A percentile compares a stretch with the other conserved stretches of the same genome.
These are phyloP conservation scores for Eriocheir sinensis DNA, from an alignment of 1,140 invertebrate genomes.

Conservation along the genomic window DNA sequence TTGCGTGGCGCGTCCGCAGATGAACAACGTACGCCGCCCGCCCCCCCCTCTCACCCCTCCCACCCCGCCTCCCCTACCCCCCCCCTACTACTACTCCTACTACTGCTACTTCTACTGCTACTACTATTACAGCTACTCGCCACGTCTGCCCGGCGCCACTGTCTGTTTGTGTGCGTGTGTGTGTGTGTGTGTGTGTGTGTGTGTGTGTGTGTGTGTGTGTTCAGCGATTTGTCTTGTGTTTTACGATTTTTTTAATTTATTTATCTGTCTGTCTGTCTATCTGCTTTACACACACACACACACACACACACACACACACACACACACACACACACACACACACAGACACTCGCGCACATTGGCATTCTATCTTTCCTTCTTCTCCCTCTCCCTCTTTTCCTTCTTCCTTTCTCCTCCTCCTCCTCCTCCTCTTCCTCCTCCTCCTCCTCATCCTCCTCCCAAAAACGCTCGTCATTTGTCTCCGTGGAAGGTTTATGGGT, in stretches of 20 bases:
- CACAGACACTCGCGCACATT: not conserved
- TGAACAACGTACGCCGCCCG: not conserved
- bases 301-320: slow-evolving; percentile 45
- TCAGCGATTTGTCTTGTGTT: no score
- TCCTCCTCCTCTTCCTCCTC: not conserved
- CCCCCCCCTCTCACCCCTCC: not conserved
- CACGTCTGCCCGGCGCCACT: no score
- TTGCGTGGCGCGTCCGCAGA: not conserved
- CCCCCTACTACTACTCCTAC: no score
- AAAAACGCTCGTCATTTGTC: not conserved
- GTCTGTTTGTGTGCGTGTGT: no score
- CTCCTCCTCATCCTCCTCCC: not conserved
- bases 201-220: no score
- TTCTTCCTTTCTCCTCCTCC: not conserved
- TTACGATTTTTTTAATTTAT: no score
- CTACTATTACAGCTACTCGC: no score
- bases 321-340: slow-evolving; percentile 49
- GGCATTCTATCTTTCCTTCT: not conserved
- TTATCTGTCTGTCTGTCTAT: no score
- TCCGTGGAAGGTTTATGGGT: no score
- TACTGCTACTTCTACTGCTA: no score
- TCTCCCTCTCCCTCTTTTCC: not conserved
- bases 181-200: no score
- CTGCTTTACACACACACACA: not conserved
- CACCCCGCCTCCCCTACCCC: not conserved